Evolutionary conservation across 1,140 invertebrate genomes (phyloP), one percentile per base, ranked within the genome.

Genomic region (Aphaenogaster floridana): DNA sequence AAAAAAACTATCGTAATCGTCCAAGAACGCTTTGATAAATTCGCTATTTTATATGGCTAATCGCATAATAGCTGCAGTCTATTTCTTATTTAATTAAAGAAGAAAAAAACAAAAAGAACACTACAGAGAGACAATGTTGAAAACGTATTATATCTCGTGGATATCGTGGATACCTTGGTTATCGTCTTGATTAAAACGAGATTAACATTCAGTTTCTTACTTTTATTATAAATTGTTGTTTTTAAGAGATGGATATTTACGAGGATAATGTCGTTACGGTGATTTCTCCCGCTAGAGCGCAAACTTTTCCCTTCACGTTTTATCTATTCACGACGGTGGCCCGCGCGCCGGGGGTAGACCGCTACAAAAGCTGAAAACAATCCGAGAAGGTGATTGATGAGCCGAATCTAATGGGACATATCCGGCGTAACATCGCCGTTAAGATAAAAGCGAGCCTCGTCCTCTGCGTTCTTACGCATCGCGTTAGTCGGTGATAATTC

Each of bases 331-430:
- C 0, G 54, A 74, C 57, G 42, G 21, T 21, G 21, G 59, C 17
- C 2, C 71, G 9, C 36, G 45, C 28, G 34, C 42, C 52, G 63
- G 45, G 64, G 64, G 80, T 59, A 50, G 64, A 59, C n/a, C 57
- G 80, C 45, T 39, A 76, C 64, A 88, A 81, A 90, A 83, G 79
- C 79, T 45, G 90, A 91, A 91, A 91, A 92, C 85, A 90, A 90
- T 91, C 59, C 90, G 45, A 34, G 6, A 15, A 64, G 63, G 85
- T 92, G 89, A 92, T 92, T 90, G 89, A 92, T 88, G 91, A 89
- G 61, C 50, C 42, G 39, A 68, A 89, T 90, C 86, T 91, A 91
- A 92, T 89, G 89, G 84, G 72, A 28, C 80, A 88, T 83, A 80
- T 89, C 85, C 77, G 71, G 50, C 71, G 54, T 78, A 52, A 28